Base-by-base conservation (phyloP, 1,140 invertebrate genomes). In the Ganaspis sp. region DNA sequence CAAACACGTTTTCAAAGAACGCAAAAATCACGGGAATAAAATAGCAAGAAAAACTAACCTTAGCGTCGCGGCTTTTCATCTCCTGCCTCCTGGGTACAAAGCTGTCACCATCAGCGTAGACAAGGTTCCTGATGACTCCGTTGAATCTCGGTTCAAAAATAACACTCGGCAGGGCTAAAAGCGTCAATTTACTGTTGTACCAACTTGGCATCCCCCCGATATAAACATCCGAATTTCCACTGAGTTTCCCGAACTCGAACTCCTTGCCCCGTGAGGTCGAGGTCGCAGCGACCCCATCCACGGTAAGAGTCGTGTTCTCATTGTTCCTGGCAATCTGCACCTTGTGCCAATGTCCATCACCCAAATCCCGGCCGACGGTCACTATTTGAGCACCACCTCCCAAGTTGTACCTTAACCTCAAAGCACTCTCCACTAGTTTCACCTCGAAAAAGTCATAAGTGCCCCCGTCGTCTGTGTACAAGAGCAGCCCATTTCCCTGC, bases 381-480 rank as follows among this genome's bases (percentile, higher is more conserved):
- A 98, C 93, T 73, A 98, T 96, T 88, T 97, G 95, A 8, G 96
- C 96, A 1, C 96, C 96, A 34, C 96, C 95, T 9, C 96, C 96
- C 71, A 97, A 92, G 90, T 98, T 97, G 89, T 97, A 97, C 78
- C 97, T 92, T 79, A 98, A 89, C 69, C 97, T 92, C n/a, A 99
- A 91, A 0, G 95, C 94, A 21, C 97, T 97, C 86, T 98, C 97
- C 5, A 99, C 96, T 15, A 99, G 92, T 87, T 98, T 99, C 70
- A 99, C 90, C 91, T 98, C 97, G 89, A 99, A 97, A 91, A 99
- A 99, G 89, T 99, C 97, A 84, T 97, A 96, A 17, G 95, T 96
- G 11, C 97, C 97, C 5, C 97, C 97, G 87, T 99, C 98, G 87
- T 98, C 97, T 1, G 97, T 98, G 89, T 98, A 98, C 53, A 99